Conservation (phyloP, 2,113 vertebrate species). For the Vimba vimba region DNA sequence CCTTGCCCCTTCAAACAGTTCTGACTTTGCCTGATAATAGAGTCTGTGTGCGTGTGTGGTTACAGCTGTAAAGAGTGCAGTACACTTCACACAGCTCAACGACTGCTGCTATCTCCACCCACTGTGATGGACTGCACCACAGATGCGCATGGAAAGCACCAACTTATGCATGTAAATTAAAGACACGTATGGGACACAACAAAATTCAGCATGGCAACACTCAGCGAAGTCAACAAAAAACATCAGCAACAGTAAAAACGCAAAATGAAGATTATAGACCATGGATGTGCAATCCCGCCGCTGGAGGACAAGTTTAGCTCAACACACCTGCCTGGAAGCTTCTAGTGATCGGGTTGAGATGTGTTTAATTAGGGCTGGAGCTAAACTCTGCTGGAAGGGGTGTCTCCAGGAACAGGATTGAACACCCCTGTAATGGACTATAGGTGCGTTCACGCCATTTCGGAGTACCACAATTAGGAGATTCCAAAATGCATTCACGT, state of each 20-base stretch:
- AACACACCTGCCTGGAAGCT: no score
- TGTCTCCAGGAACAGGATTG: no score
- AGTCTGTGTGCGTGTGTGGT: neutral
- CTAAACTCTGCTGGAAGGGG: no score
- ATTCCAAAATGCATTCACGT: no score
- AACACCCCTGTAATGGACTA: no score
- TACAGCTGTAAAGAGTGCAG: neutral
- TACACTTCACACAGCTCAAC: neutral
- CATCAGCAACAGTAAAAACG: neutral
- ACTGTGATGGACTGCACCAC: neutral
- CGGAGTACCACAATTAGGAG: no score
- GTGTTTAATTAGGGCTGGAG: no score
- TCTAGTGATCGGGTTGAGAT: no score
- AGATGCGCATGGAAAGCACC: neutral
- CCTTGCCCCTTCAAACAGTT: neutral
- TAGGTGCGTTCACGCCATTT: no score
- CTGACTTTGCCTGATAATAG: neutral
- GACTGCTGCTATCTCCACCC: conserved; percentile 4
- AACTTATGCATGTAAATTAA: neutral
- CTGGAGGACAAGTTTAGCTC: no score
- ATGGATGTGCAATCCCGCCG: neutral
- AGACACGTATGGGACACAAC: neutral
- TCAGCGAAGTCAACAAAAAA: neutral
- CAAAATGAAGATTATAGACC: neutral
- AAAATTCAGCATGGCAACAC: neutral